Conservation (phyloP, 2,888 invertebrate genomes). For the Carcina quercana region DNA sequence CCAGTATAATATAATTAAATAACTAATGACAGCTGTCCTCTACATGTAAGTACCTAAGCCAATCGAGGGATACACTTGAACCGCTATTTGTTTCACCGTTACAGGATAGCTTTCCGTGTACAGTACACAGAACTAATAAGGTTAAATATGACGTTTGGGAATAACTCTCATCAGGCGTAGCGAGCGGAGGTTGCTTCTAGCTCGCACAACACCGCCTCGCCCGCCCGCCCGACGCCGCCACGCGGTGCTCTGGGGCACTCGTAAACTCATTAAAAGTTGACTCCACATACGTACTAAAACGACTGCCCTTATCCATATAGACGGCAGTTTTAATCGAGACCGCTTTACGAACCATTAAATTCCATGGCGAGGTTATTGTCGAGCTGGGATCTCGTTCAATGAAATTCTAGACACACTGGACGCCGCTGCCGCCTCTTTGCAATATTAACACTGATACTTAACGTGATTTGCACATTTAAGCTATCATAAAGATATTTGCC, state of each 20-base stretch:
- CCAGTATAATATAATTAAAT: too few relatives aligned
- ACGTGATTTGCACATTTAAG: constrained; percentile 10
- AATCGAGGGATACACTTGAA: too few relatives aligned
- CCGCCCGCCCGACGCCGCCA: neutral
- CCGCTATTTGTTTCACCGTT: constrained; percentile 1
- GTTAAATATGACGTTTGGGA: constrained; percentile 35
- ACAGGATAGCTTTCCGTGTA: constrained; percentile 12
- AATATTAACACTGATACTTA: too few relatives aligned
- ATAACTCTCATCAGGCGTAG: constrained; percentile 27
- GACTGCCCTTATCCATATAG: constrained; percentile 56
- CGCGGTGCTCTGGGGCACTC: constrained; percentile 31
- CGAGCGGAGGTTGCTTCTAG: constrained; percentile 31
- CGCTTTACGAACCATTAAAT: constrained; percentile 64
- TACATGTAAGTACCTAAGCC: too few relatives aligned
- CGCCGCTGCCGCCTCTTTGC: constrained; percentile 18
- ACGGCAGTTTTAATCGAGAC: constrained; percentile 66
- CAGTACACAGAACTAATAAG: constrained; percentile 34
- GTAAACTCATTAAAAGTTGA: constrained; percentile 70
- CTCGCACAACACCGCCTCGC: constrained; percentile 20
- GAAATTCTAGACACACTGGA: constrained; percentile 49
- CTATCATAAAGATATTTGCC: constrained; percentile 1
- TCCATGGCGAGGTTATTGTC: constrained; percentile 59
- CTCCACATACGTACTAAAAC: constrained; percentile 53
- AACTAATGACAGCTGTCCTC: too few relatives aligned
- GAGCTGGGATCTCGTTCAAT: constrained; percentile 61